Conservation (phyloP, 2,888 invertebrate genomes). For the Diloba caeruleocephala region DNA sequence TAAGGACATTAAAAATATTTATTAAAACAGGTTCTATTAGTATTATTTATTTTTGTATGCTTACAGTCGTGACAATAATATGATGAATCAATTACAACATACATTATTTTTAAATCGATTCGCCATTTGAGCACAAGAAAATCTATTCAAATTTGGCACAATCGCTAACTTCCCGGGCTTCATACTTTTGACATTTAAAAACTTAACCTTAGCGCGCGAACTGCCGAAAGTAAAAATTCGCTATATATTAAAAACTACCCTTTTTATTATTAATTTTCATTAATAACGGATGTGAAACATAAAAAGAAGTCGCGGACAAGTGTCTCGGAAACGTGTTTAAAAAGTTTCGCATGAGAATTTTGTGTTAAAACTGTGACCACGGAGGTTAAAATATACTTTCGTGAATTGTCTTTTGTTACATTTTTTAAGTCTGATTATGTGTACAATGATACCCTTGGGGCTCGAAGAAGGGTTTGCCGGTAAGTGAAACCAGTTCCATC, state of each 20-base stretch:
- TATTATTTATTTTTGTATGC: too few relatives aligned
- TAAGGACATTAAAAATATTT: too few relatives aligned
- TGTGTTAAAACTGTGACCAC: conserved; percentile 41
- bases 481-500: conserved; percentile 71
- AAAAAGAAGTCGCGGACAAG: conserved; percentile 17
- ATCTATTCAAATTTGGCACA: conserved; percentile 38
- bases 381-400: conserved; percentile 35
- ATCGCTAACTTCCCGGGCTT: conserved; percentile 33
- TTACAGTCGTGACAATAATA: too few relatives aligned
- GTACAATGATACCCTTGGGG: conserved; percentile 53
- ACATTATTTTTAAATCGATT: too few relatives aligned
- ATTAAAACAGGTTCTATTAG: too few relatives aligned
- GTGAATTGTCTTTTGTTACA: conserved; percentile 37
- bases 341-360: conserved; percentile 58
- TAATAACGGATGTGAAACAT: conserved; percentile 9
- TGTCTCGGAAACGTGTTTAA: conserved; percentile 27
- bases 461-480: conserved; percentile 61
- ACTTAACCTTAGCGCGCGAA: conserved; percentile 56
- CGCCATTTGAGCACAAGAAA: too few relatives aligned
- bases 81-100: too few relatives aligned
- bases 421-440: conserved; percentile 52
- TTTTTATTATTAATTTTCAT: conserved; percentile 9
- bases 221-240: conserved; percentile 36
- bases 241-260: conserved; percentile 24
- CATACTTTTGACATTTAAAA: conserved; percentile 54